Evolutionary conservation across 92 coral and sea anemone genomes (phyloP).

Genomic region (Porites evermanni): DNA sequence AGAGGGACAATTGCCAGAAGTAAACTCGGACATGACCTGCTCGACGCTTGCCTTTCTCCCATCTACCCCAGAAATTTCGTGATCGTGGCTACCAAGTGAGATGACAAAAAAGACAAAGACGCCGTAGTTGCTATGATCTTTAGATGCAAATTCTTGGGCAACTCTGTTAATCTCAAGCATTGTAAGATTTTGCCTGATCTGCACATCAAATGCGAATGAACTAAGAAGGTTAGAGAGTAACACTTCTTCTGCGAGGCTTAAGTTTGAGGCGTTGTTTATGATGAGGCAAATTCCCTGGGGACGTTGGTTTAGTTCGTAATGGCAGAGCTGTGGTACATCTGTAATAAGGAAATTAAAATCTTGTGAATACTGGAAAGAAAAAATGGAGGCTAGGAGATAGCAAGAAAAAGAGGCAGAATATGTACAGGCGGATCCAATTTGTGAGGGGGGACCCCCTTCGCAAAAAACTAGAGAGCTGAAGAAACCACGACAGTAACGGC

Average conservation of each 20-base stretch:
- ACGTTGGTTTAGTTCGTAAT: not conserved
- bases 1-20: not conserved
- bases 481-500: no score
- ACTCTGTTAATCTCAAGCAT: not conserved
- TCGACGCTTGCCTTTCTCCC: slow-evolving; percentile 22
- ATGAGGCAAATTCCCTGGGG: slow-evolving; percentile 28
- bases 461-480: no score
- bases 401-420: no score
- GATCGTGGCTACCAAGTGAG: not conserved
- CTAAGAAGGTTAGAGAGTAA: not conserved
- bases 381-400: no score
- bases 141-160: slow-evolving; percentile 4
- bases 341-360: no score
- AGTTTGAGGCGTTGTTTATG: slow-evolving; percentile 21
- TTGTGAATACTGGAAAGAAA: no score
- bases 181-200: not conserved
- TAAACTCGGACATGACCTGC: slow-evolving; percentile 27
- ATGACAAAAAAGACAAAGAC: slow-evolving; percentile 11
- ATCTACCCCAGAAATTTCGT: slow-evolving; percentile 18
- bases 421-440: no score
- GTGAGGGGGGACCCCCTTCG: no score
- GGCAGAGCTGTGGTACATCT: slow-evolving; percentile 3
- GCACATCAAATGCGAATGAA: slow-evolving; percentile 13
- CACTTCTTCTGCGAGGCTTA: not conserved
- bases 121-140: slow-evolving; percentile 4